A percentile compares a stretch with the other conserved stretches of the same genome.
Evolutionary conservation across 1,140 invertebrate species (phyloP).

Genomic region (Drosophila nikananu): DNA sequence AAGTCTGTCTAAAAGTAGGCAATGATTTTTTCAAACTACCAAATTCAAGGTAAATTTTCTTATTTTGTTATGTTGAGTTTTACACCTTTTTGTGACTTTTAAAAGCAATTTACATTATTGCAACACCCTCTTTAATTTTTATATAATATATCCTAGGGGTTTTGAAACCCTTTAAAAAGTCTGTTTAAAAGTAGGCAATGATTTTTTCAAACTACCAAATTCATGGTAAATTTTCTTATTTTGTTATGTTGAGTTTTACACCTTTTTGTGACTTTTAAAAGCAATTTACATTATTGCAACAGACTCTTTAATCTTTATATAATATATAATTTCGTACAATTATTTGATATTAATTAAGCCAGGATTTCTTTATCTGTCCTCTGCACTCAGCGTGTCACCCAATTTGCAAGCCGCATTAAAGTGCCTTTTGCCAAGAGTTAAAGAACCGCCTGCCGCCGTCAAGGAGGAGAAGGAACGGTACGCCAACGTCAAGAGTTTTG

Average conservation of each 20-base stretch:
- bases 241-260: background rate
- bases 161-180: background rate
- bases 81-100: background rate
- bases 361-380: constrained; percentile 11
- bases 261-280: background rate
- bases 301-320: too few species aligned
- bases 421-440: constrained; percentile 18
- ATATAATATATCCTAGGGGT: too few species aligned
- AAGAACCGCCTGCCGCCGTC: constrained; percentile 7
- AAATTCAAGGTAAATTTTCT: background rate
- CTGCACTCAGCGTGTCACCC: constrained; percentile 15
- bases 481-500: constrained; percentile 14
- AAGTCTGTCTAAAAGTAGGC: background rate
- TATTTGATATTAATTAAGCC: background rate
- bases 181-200: background rate
- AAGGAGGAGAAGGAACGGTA: background rate
- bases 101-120: background rate
- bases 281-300: background rate
- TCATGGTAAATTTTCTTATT: background rate
- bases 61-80: background rate
- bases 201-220: background rate
- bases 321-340: background rate
- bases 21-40: background rate
- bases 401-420: constrained; percentile 4
- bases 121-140: too few species aligned